Conservation (phyloP, 2,888 invertebrate species). For the Dryobotodes eremita region DNA sequence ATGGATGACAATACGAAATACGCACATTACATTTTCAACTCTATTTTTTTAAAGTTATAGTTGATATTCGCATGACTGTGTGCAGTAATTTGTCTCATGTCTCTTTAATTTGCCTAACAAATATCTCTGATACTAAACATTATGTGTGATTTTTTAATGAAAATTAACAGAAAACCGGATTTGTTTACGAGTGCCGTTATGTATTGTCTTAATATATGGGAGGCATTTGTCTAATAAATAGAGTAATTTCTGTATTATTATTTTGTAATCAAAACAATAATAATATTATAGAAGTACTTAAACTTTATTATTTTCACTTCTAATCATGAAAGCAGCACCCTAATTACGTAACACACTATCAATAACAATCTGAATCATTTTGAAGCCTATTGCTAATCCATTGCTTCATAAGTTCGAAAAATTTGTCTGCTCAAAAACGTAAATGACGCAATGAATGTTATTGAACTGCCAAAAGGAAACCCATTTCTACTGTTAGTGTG, state of each 20-base stretch:
- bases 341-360: too few relatives aligned
- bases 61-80: conserved; percentile 25
- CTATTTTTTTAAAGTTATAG: not conserved
- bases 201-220: conserved; percentile 26
- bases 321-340: too few relatives aligned
- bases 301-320: not conserved
- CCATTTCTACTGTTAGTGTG: too few relatives aligned
- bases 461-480: too few relatives aligned
- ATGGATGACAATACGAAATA: conserved; percentile 44
- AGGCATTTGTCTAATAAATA: not conserved
- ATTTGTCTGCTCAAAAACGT: too few relatives aligned
- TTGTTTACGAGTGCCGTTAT: conserved; percentile 67
- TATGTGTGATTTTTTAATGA: conserved; percentile 70
- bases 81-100: conserved; percentile 40
- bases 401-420: too few relatives aligned
- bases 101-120: conserved; percentile 75
- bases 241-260: not conserved
- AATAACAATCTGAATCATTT: too few relatives aligned
- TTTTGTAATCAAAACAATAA: not conserved
- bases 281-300: not conserved
- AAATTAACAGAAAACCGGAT: conserved; percentile 68
- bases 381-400: too few relatives aligned
- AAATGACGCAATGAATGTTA: too few relatives aligned
- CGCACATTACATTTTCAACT: conserved; percentile 26
- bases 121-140: conserved; percentile 68